Evolutionary conservation across 2,797 vertebrate species (phyloP), one percentile per base, ranked within the genome.

Genomic region (Okamejei kenojei): DNA sequence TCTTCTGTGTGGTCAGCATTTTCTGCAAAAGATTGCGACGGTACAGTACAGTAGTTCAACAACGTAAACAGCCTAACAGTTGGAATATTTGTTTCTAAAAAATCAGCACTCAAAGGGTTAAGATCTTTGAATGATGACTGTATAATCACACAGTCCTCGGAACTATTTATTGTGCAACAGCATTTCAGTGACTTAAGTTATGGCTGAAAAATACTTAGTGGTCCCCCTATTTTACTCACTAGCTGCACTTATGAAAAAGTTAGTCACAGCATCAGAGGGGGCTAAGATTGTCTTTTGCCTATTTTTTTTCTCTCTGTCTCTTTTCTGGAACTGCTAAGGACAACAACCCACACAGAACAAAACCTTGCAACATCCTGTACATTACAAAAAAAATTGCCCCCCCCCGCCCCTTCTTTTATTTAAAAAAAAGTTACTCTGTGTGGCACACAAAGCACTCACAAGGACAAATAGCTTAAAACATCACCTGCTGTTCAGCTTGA

Each of bases 271-370:
- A 95, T 95, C 94, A 94, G 94, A 94, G 77, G 74, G 93, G 93
- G 93, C 88, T 90, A 93, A 96, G 97, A 97, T 97, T 97, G 97
- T 97, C 97, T 94, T 96, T 93, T 97, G 96, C 96, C 95, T 95
- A 90, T 93, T 95, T 95, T 96, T 95, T 95, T 96, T 73, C 26
- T 54, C 45, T 54, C 71, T 21, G 71, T 74, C 71, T 95, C 92
- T 94, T 94, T 94, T 94, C 78, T 94, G 94, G 93, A 94, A 94
- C 93, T 91, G 94, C 93, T 93, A 94, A 94, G 94, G 94, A 94
- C 82, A 94, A 90, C 93, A 93, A 82, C 93, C 93, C 93, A 79
- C 90, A 86, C 82, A 92, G 94, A 93, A 93, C 93, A 76, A 88
- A 54, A 93, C 90, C 93, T 82, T 93, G 93, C 91, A 78, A 94